phyloP scores from a whole-genome alignment of 2,113 vertebrate genomes.

The Paraplagusia blochii region DNA sequence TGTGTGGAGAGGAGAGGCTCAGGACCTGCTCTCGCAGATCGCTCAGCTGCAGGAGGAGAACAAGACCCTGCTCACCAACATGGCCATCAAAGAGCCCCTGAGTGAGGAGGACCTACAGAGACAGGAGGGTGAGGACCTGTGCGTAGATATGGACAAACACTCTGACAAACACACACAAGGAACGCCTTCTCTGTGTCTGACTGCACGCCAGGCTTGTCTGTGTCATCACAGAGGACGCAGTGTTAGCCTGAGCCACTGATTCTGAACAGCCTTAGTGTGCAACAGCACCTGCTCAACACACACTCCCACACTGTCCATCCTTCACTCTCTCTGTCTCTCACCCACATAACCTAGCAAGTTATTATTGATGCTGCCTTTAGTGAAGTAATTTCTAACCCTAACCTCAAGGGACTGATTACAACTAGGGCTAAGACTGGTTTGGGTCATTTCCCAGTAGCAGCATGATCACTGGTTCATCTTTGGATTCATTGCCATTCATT shows the following conservation, averaged over 20 bases:
- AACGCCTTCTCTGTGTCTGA: constrained; percentile 60
- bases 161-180: constrained; percentile 54
- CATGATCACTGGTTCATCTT: too few relatives aligned
- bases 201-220: constrained; percentile 38
- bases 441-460: too few relatives aligned
- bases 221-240: constrained; percentile 59
- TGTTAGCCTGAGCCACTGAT: constrained; percentile 46
- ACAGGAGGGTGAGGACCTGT: constrained; percentile 82
- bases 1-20: constrained; percentile 95
- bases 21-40: constrained; percentile 94
- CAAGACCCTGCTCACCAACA: constrained; percentile 88
- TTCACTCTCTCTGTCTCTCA: too few relatives aligned
- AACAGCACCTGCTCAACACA: constrained; percentile 46
- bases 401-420: too few relatives aligned
- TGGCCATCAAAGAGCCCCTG: constrained; percentile 86
- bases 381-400: too few relatives aligned
- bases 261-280: constrained; percentile 55
- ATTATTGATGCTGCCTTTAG: too few relatives aligned
- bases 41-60: constrained; percentile 97
- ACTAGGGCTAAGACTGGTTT: too few relatives aligned
- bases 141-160: background rate
- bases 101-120: constrained; percentile 94
- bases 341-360: too few relatives aligned
- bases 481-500: too few relatives aligned
- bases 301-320: background rate